Evolutionary conservation across 1,140 invertebrate genomes (phyloP).

Genomic region (Hyphantria cunea): DNA sequence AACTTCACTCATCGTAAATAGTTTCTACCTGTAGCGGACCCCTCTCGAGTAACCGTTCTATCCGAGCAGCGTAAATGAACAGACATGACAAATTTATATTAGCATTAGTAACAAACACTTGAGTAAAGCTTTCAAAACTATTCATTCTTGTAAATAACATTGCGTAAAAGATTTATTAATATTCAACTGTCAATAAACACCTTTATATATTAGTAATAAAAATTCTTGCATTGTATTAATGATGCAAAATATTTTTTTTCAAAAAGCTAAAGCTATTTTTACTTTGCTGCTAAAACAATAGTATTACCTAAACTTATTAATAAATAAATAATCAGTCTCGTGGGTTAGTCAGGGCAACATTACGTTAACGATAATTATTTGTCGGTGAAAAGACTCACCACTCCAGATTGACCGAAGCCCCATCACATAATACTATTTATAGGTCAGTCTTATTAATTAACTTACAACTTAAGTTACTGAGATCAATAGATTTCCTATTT

Average conservation of each 20-base stretch:
- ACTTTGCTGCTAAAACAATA: slow-evolving; percentile 5
- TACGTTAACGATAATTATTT: too few relatives aligned
- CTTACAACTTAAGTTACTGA: slow-evolving; percentile 47
- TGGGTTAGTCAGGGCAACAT: slow-evolving; percentile 1
- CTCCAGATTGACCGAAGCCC: slow-evolving; percentile 12
- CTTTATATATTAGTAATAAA: slow-evolving; percentile 37
- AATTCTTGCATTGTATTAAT: slow-evolving; percentile 33
- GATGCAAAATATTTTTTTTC: slow-evolving; percentile 39
- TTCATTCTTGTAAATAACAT: slow-evolving; percentile 42
- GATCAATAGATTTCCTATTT: slow-evolving; percentile 40
- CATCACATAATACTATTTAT: slow-evolving; percentile 3
- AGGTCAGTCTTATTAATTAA: slow-evolving; percentile 54
- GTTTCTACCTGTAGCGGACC: slow-evolving; percentile 71
- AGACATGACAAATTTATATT: slow-evolving; percentile 50
- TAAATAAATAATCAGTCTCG: slow-evolving; percentile 14
- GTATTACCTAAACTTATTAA: slow-evolving; percentile 1
- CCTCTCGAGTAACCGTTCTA: slow-evolving; percentile 74
- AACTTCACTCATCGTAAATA: slow-evolving; percentile 29
- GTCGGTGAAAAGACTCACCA: too few relatives aligned
- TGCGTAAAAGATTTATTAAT: slow-evolving; percentile 54
- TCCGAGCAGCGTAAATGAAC: slow-evolving; percentile 67
- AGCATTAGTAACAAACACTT: slow-evolving; percentile 47
- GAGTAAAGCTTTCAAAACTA: slow-evolving; percentile 63
- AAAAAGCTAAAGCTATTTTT: slow-evolving; percentile 25
- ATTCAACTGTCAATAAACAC: slow-evolving; percentile 56